phyloP scores from a whole-genome alignment of 2,113 vertebrate genomes.

The Electrona antarctica region DNA sequence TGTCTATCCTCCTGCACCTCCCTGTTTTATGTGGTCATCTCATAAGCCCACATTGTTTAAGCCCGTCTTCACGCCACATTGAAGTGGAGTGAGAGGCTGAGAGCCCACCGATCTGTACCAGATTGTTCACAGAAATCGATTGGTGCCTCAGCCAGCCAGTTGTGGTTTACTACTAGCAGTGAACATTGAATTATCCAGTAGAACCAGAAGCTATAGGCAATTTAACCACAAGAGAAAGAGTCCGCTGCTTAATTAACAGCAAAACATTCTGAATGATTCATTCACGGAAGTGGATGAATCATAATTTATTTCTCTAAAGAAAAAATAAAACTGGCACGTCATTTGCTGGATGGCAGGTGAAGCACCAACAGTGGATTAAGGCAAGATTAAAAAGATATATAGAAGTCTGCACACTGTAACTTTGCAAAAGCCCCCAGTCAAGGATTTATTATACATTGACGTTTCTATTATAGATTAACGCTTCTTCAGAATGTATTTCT shows the following conservation, averaged over 20 bases:
- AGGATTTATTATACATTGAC: no score
- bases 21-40: no score
- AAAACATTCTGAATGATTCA: not conserved
- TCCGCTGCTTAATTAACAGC: not conserved
- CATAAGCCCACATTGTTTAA: no score
- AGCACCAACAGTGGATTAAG: no score
- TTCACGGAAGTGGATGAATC: not conserved
- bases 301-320: no score
- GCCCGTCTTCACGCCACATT: not conserved
- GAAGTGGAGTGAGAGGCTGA: not conserved
- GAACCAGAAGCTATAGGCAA: not conserved
- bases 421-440: no score
- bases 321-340: no score
- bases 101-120: not conserved
- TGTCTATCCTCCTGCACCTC: slow-evolving; percentile 10
- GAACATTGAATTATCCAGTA: not conserved
- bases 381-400: no score
- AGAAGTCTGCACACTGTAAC: no score
- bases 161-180: not conserved
- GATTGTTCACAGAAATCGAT: not conserved
- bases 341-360: no score
- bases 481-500: no score
- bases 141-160: not conserved
- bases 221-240: not conserved
- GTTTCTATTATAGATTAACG: no score